Base-by-base conservation (phyloP, 2,113 vertebrate species). In the Uria lomvia region DNA sequence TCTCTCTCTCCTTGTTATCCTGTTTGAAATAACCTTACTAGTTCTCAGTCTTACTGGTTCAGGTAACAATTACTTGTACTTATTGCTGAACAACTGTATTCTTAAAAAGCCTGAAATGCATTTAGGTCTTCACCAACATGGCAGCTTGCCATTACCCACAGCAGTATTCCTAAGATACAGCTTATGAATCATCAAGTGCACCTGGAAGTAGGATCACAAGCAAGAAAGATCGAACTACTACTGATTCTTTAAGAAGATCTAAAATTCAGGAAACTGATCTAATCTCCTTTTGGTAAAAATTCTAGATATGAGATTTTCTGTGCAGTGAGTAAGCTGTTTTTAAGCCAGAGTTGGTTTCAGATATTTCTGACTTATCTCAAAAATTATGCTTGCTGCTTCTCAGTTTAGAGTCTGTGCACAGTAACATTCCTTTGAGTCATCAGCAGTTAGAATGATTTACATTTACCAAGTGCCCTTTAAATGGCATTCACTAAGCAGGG, bases 391-490 rank as follows among this genome's bases (percentile, higher is more conserved):
- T 81, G 38, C 43, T 80, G 42, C 63, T 74, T 92, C 68, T 93
- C 59, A 71, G 30, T 95, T 92, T 72, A 93, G 50, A 88, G 30
- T 56, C 17, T 12, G 12, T 63, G 70, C 59, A 86, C 30, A 60
- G 55, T 72, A 88, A 74, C 24, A 47, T 47, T 83, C 74, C 62
- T 77, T 72, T 86, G 86, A 95, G 86, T 92, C 91, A 95, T 20
- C 75, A 72, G 42, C 65, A 71, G 60, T 81, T 91, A 30, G 43
- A 92, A 42, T 58, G 2, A 88, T 77, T 84, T 93, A 20, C 52
- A 77, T 91, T 94, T 68, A 87, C 65, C 73, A 75, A 89, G 29
- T 53, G 68, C 42, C 65, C 68, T 94, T 94, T 75, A 92, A 91
- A 72, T 38, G 52, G 49, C 73, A 94, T n/a, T 94, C 73, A 60